Base-by-base conservation (phyloP, 2,888 invertebrate genomes). In the Mesorhabditis spiculigera region DNA sequence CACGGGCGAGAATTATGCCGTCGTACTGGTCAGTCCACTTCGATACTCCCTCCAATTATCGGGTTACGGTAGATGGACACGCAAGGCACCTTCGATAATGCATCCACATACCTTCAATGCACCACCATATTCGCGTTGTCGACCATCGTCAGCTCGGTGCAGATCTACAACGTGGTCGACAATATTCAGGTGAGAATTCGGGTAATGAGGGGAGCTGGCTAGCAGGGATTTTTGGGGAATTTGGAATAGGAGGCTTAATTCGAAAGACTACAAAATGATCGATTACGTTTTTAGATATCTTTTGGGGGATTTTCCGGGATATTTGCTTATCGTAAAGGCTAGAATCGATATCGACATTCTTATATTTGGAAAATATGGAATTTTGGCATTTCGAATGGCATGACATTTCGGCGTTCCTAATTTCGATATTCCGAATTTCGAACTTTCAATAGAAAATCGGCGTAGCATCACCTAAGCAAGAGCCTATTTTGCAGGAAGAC, bases 71-170 rank as follows among this genome's bases (percentile, higher is more conserved):
- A 97, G 81, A 91, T 96, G 90, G 96, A 96, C 88, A 97, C 96
- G 5, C 96, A 96, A 87, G 89, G 97, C 74, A 93, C 96, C 42
- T 97, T 97, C 89, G 97, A 97, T 89, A 95, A 94, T 87, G 92
- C 94, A 88, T 94, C 95, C 68, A 96, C 95, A 62, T 78, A 78
- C 68, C 75, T 75, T 69, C 95, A 97, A 88, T 95, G 94, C 88
- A 96, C 96, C 63, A 97, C 96, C 4, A 93, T 98, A 68, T 97
- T 97, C 89, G 96, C 97, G 3, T 90, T 98, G 28, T 95, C 95
- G 88, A 96, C 97, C 64, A 95, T 97, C 94, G 89, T 96, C 71
- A 94, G 95, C 73, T 95, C 95, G 10, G 93, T 96, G 68, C 95
- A 95, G 84, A 92, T 94, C 71, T 97, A 93, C 87, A 97, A 97